Percentiles rank a stretch among this genome's conserved stretches.
phyloP scores from a whole-genome alignment of 2,888 invertebrate genomes.

The Cryptus viduatorius region DNA sequence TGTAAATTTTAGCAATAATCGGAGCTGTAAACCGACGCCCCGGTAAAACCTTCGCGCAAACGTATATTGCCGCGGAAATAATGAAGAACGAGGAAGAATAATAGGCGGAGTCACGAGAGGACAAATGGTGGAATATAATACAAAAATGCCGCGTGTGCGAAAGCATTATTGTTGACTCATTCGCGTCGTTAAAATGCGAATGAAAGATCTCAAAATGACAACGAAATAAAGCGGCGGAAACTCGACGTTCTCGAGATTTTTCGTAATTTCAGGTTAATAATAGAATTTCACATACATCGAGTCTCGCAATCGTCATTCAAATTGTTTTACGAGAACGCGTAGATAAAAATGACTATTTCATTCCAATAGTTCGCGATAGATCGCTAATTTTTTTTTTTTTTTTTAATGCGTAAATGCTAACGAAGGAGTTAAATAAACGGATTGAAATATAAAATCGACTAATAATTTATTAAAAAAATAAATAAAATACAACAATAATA shows the following conservation, averaged over 20 bases:
- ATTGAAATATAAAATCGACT: too few species aligned
- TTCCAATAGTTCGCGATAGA: too few species aligned
- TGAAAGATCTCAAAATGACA: neutral
- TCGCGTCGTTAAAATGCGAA: neutral
- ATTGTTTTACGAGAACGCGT: too few species aligned
- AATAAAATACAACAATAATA: too few species aligned
- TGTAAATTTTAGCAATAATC: constrained; percentile 76
- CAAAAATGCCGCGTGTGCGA: constrained; percentile 1
- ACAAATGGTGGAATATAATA: constrained; percentile 5
- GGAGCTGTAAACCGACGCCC: constrained; percentile 70
- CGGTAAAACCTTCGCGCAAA: constrained; percentile 17
- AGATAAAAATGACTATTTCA: too few species aligned
- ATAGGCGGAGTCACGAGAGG: constrained; percentile 45
- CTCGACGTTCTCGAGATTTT: neutral
- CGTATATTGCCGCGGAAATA: constrained; percentile 36
- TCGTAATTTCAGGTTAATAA: neutral
- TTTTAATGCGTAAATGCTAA: too few species aligned
- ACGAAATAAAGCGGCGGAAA: neutral
- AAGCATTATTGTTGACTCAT: neutral
- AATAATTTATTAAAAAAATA: too few species aligned
- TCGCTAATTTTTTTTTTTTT: too few species aligned
- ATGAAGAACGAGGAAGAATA: constrained; percentile 25
- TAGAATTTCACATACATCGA: neutral
- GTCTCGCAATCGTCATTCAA: neutral
- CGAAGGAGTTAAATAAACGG: too few species aligned